Evolutionary conservation across 1,140 invertebrate species (phyloP).

Genomic region (Megalopta genalis): DNA sequence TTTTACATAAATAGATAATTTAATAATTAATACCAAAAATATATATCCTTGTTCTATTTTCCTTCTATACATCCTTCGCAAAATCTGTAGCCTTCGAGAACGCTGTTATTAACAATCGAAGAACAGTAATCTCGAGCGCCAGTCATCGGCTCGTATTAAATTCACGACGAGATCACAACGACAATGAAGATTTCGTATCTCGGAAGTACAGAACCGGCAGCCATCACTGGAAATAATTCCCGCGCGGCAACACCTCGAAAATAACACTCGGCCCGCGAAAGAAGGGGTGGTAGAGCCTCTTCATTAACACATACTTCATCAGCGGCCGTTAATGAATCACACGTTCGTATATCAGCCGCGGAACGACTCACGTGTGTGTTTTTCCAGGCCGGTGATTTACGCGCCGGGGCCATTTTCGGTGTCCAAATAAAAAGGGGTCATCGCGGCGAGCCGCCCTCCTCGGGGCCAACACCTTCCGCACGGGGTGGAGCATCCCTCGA

Average conservation of each 20-base stretch:
- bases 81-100: too few species aligned
- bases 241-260: constrained; percentile 6
- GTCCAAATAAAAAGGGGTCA: constrained; percentile 43
- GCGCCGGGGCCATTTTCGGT: constrained; percentile 49
- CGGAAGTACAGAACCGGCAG: too few species aligned
- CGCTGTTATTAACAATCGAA: too few species aligned
- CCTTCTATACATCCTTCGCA: too few species aligned
- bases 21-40: too few species aligned
- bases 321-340: constrained; percentile 57
- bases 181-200: too few species aligned
- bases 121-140: too few species aligned
- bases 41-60: too few species aligned
- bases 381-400: constrained; percentile 58
- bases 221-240: background rate
- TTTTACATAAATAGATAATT: too few species aligned
- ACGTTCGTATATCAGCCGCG: constrained; percentile 57
- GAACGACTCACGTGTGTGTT: constrained; percentile 52
- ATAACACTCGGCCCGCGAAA: constrained; percentile 30
- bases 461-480: constrained; percentile 21
- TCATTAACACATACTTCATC: constrained; percentile 65
- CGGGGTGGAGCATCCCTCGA: background rate
- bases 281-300: constrained; percentile 25
- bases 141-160: too few species aligned
- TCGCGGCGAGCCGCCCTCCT: constrained; percentile 10
- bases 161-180: too few species aligned